Conservation (phyloP, 2,888 invertebrate species). For the Lordiphosa andalusiaca region DNA sequence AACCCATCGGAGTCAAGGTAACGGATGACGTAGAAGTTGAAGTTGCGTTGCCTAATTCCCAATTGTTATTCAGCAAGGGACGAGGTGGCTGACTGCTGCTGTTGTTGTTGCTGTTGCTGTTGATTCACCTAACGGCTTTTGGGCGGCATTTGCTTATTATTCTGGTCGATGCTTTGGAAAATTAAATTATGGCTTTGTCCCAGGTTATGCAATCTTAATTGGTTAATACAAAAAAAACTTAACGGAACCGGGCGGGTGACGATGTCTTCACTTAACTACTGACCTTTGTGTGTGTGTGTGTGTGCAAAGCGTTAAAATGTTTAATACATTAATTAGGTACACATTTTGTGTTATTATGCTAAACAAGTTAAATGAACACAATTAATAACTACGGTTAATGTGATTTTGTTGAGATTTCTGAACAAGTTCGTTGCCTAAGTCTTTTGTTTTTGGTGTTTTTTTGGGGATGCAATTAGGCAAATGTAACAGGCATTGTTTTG, state of each 20-base stretch:
- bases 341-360: constrained; percentile 18
- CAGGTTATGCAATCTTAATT: constrained; percentile 57
- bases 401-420: too few species aligned
- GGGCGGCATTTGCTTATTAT: constrained; percentile 52
- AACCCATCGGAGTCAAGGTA: constrained; percentile 70
- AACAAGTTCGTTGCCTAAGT: constrained; percentile 52
- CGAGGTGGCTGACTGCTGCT: constrained; percentile 39
- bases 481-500: too few species aligned
- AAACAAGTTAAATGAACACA: neutral
- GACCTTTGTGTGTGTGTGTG: constrained; percentile 46
- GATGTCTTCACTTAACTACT: constrained; percentile 9
- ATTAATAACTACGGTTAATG: too few species aligned
- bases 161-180: constrained; percentile 72
- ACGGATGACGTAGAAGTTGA: constrained; percentile 72
- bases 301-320: constrained; percentile 46
- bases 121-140: constrained; percentile 44
- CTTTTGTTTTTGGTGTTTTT: constrained; percentile 45
- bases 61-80: constrained; percentile 71
- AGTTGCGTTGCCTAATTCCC: constrained; percentile 63
- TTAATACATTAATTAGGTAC: constrained; percentile 31
- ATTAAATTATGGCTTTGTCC: constrained; percentile 59
- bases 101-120: constrained; percentile 18
- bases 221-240: neutral
- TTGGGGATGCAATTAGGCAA: too few species aligned
- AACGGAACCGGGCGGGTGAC: neutral